phyloP scores from a whole-genome alignment of 2,888 invertebrate species.

The Leptarthrus brevirostris region DNA sequence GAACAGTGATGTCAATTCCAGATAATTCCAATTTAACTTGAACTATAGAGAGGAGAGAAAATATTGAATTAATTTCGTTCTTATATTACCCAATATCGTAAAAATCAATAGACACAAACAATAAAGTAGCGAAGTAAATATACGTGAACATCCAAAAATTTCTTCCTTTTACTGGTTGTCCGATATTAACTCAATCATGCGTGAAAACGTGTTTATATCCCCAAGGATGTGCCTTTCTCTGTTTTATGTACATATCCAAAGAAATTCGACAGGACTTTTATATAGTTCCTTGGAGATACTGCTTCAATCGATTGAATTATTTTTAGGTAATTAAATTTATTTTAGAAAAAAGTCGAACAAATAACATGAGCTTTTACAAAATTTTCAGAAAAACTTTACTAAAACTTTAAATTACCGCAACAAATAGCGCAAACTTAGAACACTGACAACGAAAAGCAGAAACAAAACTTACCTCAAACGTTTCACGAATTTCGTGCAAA shows the following conservation, averaged over 20 bases:
- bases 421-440: not conserved
- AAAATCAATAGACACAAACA: too few relatives aligned
- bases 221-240: not conserved
- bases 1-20: too few relatives aligned
- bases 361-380: too few relatives aligned
- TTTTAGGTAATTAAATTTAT: too few relatives aligned
- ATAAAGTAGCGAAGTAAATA: too few relatives aligned
- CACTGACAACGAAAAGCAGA: not conserved
- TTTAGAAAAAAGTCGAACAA: too few relatives aligned
- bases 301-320: too few relatives aligned
- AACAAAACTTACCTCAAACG: slow-evolving; percentile 64
- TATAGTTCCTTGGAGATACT: too few relatives aligned
- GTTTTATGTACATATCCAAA: not conserved
- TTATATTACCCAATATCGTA: too few relatives aligned
- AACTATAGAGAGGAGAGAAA: too few relatives aligned
- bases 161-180: not conserved
- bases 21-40: too few relatives aligned
- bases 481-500: slow-evolving; percentile 64
- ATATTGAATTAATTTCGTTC: too few relatives aligned
- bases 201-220: slow-evolving; percentile 16
- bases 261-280: slow-evolving; percentile 10
- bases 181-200: slow-evolving; percentile 23
- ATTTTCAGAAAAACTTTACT: not conserved
- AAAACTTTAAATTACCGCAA: slow-evolving; percentile 1
- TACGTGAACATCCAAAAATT: not conserved